phyloP scores from a whole-genome alignment of 2,113 vertebrate species.

The Macrotis lagotis region DNA sequence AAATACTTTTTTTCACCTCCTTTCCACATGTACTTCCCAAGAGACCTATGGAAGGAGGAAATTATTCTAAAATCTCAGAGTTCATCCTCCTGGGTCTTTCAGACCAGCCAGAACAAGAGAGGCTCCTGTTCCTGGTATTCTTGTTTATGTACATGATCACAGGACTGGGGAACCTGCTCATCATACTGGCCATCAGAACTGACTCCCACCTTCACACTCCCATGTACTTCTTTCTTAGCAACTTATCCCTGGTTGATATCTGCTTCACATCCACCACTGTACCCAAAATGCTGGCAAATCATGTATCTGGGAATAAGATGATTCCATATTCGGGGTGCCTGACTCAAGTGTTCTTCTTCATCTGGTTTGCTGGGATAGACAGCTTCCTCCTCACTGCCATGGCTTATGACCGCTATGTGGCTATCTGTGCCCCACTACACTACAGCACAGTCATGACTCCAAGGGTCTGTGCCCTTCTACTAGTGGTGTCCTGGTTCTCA shows the following conservation, averaged over 20 bases:
- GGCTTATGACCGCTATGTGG: constrained; percentile 6
- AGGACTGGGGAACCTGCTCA: neutral
- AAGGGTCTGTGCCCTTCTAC: constrained; percentile 34
- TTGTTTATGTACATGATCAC: constrained; percentile 2
- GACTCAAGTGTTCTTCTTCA: constrained; percentile 56
- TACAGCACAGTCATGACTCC: neutral
- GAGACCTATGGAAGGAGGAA: neutral
- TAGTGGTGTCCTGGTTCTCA: neutral
- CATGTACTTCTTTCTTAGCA: constrained; percentile 46
- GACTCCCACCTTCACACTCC: neutral
- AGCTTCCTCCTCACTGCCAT: constrained; percentile 41
- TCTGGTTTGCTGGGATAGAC: neutral
- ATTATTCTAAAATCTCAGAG: neutral
- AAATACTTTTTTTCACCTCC: neutral
- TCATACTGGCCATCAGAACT: neutral
- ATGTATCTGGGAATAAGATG: constrained; percentile 7
- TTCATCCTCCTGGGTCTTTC: constrained; percentile 51
- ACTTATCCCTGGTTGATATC: constrained; percentile 23
- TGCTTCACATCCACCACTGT: constrained; percentile 49
- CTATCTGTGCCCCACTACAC: constrained; percentile 45
- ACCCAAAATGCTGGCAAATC: constrained; percentile 40
- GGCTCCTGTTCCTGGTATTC: constrained; percentile 10
- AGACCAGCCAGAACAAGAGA: neutral
- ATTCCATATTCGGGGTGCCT: constrained; percentile 48
- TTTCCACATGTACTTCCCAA: neutral